Evolutionary conservation across 2,797 vertebrate genomes (phyloP).

Genomic region (Muscicapa comitata): DNA sequence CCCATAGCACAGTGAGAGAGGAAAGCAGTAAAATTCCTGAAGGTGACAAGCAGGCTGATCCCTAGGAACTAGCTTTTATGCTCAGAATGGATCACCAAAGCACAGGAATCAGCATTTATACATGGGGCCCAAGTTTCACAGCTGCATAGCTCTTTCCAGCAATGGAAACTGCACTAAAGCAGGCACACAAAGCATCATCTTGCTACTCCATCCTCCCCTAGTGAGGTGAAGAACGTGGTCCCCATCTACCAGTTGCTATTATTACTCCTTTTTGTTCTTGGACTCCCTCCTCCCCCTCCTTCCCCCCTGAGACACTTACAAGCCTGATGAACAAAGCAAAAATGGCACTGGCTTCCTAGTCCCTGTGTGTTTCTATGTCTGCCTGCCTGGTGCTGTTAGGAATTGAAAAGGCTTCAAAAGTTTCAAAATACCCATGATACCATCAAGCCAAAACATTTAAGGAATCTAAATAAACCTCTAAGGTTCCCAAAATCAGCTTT

Average conservation of each 20-base stretch:
- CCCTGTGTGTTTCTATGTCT: neutral
- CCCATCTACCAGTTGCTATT: neutral
- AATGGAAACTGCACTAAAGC: neutral
- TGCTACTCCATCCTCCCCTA: neutral
- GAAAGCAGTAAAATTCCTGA: neutral
- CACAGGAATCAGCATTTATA: neutral
- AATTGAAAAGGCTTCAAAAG: conserved; percentile 36
- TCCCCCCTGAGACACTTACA: neutral
- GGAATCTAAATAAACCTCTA: conserved; percentile 55
- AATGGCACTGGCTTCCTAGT: neutral
- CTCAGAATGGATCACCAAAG: neutral
- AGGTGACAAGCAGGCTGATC: neutral
- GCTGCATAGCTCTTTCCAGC: neutral
- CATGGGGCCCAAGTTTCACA: neutral
- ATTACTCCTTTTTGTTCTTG: neutral
- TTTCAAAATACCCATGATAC: conserved; percentile 44
- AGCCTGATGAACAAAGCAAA: neutral
- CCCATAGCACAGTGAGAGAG: neutral
- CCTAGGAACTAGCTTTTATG: neutral
- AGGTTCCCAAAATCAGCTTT: conserved; percentile 49
- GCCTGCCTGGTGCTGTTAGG: conserved; percentile 1
- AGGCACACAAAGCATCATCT: neutral
- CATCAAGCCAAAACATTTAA: conserved; percentile 48
- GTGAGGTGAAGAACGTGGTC: neutral
- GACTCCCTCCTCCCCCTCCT: neutral